Evolutionary conservation across 2,797 vertebrate species (phyloP), one percentile per base, ranked within the genome.

Genomic region (Sebastes nivosus): DNA sequence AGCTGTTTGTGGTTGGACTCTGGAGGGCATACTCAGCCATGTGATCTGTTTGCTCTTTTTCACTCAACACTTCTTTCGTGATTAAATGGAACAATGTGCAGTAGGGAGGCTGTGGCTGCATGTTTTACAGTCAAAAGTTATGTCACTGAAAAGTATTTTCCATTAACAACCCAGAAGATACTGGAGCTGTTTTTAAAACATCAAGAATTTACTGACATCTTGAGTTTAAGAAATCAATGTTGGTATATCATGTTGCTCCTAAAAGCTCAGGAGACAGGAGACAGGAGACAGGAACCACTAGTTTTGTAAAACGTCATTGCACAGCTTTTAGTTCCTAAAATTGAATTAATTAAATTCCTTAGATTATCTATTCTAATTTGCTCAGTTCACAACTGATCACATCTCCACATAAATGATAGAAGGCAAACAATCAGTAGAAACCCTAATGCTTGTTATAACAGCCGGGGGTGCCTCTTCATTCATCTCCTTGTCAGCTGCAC

Each of bases 401-500:
- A 59, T 68, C 30, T 54, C 32, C 55, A 66, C 65, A 75, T 57
- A 64, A 64, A 61, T 42, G 55, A 46, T 22, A 29, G 27, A 42
- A 58, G 24, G 34, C 24, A 74, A 84, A 80, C 46, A 68, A 38
- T 25, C 65, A n/a, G 57, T 55, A 16, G 11, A 38, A 46, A 34
- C 42, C 34, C 60, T 22, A 14, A 46, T 46, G 65, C 59, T 67
- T 64, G 80, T 42, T 46, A 36, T 14, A 36, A 52, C 57, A 77
- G 65, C 69, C 67, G 29, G 34, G 73, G 70, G 13, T 55, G 61
- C 42, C 27, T 79, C 83, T 42, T 69, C 66, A 77, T 80, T 74
- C 52, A 67, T 46, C 72, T 69, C 20, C 75, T 64, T 25, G 58
- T 78, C 77, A 81, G 74, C 82, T 77, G 75, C 73, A 77, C 58